These are phyloP conservation scores for Emydura subglobosa DNA, from an alignment of 2,113 vertebrate genomes.

Conservation along the genomic window DNA sequence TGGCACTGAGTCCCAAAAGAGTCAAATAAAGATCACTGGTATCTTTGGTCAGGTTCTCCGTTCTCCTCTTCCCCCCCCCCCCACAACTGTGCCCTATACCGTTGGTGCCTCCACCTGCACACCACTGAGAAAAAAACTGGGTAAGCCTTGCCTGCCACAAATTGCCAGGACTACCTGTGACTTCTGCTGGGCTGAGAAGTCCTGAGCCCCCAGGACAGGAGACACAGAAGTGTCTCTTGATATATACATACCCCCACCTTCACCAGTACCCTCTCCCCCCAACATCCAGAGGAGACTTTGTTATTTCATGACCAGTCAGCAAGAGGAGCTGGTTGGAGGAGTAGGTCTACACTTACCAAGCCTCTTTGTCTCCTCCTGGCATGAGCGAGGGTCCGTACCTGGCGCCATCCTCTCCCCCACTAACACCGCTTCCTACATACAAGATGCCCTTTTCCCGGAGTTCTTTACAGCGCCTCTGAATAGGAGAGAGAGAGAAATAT, in stretches of 20 bases:
- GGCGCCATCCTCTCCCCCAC: conserved; percentile 96
- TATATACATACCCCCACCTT: not conserved
- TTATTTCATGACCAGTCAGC: not conserved
- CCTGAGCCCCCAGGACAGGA: conserved; percentile 51
- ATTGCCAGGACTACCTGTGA: not conserved
- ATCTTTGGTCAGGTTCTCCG: not conserved
- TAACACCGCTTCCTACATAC: conserved; percentile 97
- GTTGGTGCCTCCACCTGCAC: not conserved
- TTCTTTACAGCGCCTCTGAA: conserved; percentile 90
- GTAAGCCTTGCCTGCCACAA: not conserved
- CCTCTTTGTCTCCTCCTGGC: conserved; percentile 95
- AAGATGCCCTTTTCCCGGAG: conserved; percentile 90
- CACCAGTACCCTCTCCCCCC: not conserved
- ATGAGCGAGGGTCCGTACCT: conserved; percentile 95
- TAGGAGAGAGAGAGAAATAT: conserved; percentile 46
- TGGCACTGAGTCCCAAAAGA: fast-evolving
- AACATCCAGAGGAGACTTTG: fast-evolving
- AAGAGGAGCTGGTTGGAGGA: not conserved
- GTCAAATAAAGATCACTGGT: not conserved
- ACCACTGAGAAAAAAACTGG: not conserved
- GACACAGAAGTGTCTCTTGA: conserved; percentile 9
- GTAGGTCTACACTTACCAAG: conserved; percentile 82
- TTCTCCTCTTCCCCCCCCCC: not conserved
- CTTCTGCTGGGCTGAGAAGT: conserved; percentile 22
- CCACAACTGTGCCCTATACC: not conserved